phyloP scores from a whole-genome alignment of 1,140 invertebrate genomes.

The Drosophila burlai region DNA sequence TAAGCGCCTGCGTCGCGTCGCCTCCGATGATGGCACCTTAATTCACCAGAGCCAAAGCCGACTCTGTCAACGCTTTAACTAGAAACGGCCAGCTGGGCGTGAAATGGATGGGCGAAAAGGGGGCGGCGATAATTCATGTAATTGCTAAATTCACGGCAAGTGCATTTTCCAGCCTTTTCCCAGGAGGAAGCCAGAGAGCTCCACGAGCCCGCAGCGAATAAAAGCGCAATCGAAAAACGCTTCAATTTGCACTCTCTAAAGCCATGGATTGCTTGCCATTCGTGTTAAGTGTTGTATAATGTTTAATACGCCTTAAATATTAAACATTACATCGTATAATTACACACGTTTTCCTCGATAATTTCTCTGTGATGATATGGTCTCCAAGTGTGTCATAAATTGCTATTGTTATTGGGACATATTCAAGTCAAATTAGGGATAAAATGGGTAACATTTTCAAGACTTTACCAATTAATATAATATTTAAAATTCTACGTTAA shows the following conservation, averaged over 20 bases:
- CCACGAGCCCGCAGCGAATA: not conserved
- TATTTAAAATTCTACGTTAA: not conserved
- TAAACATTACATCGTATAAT: not conserved
- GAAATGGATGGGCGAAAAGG: not conserved
- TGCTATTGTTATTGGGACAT: not conserved
- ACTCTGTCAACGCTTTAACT: constrained; percentile 43
- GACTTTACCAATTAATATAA: not conserved
- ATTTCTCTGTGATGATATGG: not conserved
- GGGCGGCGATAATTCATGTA: constrained; percentile 47
- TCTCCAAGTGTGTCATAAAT: not conserved
- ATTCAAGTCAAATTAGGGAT: not conserved
- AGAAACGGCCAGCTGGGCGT: constrained; percentile 21
- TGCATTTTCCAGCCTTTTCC: constrained; percentile 24
- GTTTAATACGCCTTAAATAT: constrained; percentile 9
- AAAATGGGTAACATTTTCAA: not conserved
- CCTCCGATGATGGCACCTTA: constrained; percentile 36
- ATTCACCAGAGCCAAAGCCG: constrained; percentile 22
- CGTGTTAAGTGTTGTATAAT: not conserved
- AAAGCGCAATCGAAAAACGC: constrained; percentile 24
- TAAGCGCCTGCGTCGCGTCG: constrained; percentile 22
- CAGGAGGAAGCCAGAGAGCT: constrained; percentile 10
- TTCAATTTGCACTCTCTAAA: constrained; percentile 20
- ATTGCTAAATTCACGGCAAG: constrained; percentile 43
- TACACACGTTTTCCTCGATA: not conserved
- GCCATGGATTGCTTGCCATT: not conserved